Base-by-base conservation (phyloP, 2,888 invertebrate species). In the Nemoura dubitans region DNA sequence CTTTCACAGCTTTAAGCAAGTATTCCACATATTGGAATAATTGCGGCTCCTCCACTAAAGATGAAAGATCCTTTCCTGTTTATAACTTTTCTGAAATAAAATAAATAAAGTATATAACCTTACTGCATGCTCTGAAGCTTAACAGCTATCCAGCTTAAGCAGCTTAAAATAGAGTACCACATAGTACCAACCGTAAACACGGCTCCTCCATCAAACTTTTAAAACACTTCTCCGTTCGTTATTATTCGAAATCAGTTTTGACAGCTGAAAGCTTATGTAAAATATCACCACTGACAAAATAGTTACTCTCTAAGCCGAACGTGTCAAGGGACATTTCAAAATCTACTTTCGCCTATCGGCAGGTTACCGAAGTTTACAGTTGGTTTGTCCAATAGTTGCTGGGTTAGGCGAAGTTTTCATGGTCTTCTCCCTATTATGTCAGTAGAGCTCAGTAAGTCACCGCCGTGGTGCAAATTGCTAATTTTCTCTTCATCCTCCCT, bases 401-500 rank as follows among this genome's bases (percentile, higher is more conserved):
- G 1, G 43, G 30, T 83, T 42, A 26, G n/a, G 26, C 6, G 36
- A 83, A 83, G 83, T 83, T 83, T 83, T 83, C 83, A 26, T 29
- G 36, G 26, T 83, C 36, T 26, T 42, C 29, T 21, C 29, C 81
- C 81, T 30, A 21, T 59, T 21, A 59, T 59, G 16, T 21, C 59
- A 59, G 16, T 59, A 59, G 59, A 59, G 59, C 29, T 29, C 21
- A 21, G 25, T 81, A 81, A 81, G 30, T 10, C 59, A 21, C 30
- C 43, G 43, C 27, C 10, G 30, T 36, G 83, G 83, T 36, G 83
- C 83, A 83, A 83, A 83, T 83, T 83, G 83, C 83, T 83, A 83
- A 83, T 83, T 83, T 83, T 83, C 83, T 30, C 83, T 83, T 83
- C 83, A 42, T 83, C 43, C 83, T 83, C 42, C 83, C 83, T 59